A percentile compares a stretch with the other conserved stretches of the same genome.
These are phyloP conservation scores for Lycopodina hypogea DNA, from an alignment of 37 sponge, comb jelly and placozoan species.

Conservation along the genomic window DNA sequence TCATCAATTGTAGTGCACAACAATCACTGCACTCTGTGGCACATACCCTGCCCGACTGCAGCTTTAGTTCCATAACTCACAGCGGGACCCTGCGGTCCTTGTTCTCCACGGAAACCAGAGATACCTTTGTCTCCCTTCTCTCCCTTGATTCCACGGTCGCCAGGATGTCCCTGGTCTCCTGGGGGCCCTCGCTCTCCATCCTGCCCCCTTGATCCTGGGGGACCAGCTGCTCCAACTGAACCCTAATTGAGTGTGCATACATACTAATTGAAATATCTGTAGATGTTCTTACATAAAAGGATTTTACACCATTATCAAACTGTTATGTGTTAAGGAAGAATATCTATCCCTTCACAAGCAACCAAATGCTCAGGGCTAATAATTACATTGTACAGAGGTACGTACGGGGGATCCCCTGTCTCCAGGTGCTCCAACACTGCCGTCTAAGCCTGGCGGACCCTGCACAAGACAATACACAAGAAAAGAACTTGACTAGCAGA, in stretches of 20 bases:
- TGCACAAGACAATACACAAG: no score
- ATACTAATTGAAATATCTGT: background rate
- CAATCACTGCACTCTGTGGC: no score
- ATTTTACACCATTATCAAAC: no score
- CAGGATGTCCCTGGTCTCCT: constrained; percentile 28
- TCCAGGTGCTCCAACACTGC: constrained; percentile 57
- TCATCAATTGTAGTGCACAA: no score
- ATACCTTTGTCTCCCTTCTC: constrained; percentile 57
- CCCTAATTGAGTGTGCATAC: constrained; percentile 40
- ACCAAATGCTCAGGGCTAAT: no score
- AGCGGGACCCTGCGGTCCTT: constrained; percentile 53
- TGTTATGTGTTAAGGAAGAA: no score
- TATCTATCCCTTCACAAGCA: no score
- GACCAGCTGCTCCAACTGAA: constrained; percentile 54
- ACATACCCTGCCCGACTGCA: no score
- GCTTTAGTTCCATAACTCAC: constrained; percentile 35
- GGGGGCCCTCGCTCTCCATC: constrained; percentile 44
- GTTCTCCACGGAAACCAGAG: constrained; percentile 39
- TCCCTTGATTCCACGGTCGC: constrained; percentile 49
- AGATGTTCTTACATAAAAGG: background rate
- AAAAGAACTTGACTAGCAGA: no score
- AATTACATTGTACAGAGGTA: background rate
- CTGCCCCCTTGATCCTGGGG: constrained; percentile 57
- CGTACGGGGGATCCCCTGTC: constrained; percentile 54
- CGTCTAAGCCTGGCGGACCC: constrained; percentile 66